A percentile compares a stretch with the other conserved stretches of the same genome.
Conservation (phyloP, 2,113 vertebrate species). For the Dinomys branickii region DNA sequence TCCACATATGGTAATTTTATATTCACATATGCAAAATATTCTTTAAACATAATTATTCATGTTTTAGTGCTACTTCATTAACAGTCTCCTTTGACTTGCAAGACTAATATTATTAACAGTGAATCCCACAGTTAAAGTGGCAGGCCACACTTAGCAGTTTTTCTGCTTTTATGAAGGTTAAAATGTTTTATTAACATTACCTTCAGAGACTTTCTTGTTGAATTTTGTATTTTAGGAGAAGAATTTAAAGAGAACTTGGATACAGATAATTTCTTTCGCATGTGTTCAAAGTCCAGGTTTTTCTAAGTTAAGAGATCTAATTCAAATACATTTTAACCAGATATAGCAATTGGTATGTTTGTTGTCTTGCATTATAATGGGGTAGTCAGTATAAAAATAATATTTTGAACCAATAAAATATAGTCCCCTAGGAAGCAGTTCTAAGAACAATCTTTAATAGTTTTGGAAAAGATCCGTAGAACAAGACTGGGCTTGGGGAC, state of each 20-base stretch:
- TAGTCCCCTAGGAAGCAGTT: background rate
- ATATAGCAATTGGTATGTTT: background rate
- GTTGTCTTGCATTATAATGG: background rate
- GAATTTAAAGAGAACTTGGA: background rate
- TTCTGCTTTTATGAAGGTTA: background rate
- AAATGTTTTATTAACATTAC: background rate
- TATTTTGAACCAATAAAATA: background rate
- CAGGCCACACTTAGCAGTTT: background rate
- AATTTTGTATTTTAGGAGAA: constrained; percentile 5
- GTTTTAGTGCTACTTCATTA: background rate
- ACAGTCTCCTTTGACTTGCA: background rate
- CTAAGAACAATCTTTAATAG: background rate
- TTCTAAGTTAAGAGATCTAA: background rate
- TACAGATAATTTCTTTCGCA: background rate
- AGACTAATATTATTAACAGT: background rate
- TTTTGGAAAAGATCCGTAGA: background rate
- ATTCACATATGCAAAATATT: background rate
- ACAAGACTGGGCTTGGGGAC: background rate
- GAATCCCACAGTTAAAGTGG: background rate
- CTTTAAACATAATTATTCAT: background rate
- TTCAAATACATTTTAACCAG: background rate
- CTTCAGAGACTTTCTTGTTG: background rate
- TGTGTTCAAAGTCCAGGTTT: background rate
- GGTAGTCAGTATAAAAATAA: background rate
- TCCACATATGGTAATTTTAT: background rate